phyloP scores from a whole-genome alignment of 2,113 vertebrate genomes.

The Pardalotus punctatus region DNA sequence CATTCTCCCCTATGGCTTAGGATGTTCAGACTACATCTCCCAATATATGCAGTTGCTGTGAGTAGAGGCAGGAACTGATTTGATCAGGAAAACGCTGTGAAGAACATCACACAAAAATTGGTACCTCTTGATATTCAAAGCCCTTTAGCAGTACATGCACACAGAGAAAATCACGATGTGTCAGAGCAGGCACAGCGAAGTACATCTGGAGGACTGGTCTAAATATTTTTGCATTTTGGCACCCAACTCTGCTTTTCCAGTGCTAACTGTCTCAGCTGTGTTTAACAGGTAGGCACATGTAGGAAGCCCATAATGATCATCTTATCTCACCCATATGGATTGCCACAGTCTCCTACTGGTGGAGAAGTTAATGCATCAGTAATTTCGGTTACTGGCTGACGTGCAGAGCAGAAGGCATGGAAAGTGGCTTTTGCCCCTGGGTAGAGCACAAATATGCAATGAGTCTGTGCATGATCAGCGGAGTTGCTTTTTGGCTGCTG shows the following conservation, averaged over 20 bases:
- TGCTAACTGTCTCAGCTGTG: neutral
- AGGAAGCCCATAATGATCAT: neutral
- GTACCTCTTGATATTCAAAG: neutral
- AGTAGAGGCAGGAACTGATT: neutral
- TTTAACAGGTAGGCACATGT: neutral
- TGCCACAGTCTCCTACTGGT: neutral
- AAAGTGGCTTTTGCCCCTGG: neutral
- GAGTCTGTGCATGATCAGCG: neutral
- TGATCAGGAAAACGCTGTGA: neutral
- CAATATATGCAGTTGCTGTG: neutral
- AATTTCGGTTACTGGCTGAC: neutral
- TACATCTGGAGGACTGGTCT: neutral
- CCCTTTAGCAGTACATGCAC: neutral
- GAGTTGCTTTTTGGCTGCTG: neutral
- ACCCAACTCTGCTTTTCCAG: neutral
- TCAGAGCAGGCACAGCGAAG: neutral
- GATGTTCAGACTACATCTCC: neutral
- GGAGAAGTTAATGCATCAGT: neutral
- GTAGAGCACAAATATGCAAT: neutral
- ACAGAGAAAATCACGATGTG: fast-evolving
- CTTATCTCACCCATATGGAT: neutral
- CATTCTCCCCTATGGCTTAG: neutral
- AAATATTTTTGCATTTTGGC: neutral
- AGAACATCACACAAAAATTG: neutral
- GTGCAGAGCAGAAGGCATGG: neutral